Evolutionary conservation across 2,113 vertebrate species (phyloP), one percentile per base, ranked within the genome.

Genomic region (Mormyrus lacerda): DNA sequence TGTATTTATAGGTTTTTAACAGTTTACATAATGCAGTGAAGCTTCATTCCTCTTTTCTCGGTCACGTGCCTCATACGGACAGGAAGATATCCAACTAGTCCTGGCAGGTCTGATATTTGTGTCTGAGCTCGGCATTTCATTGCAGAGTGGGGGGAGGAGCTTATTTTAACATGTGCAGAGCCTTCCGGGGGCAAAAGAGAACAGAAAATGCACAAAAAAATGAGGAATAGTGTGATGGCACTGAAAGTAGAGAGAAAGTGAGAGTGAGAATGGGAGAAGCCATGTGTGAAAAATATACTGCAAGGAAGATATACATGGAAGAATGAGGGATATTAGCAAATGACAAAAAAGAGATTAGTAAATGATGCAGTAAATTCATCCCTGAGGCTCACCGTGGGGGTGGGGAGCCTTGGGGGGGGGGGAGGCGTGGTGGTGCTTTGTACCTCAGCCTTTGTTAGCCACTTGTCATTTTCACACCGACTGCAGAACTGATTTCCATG

Each of bases 281-380:
- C n/a, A 11, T 31, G 35, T 79, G 73, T 79, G 73, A 42, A 79
- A 42, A 39, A 79, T 42, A 42, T 42, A 79, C 73, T 42, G 53
- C 42, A 50, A 73, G 21, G 47, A 31, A 35, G 35, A 42, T 48
- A 27, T 48, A 13, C 24, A 85, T 15, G n/a, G 45, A 48, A 85
- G 48, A 87, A 87, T 8, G 65, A 90, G 73, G 73, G 73, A 42
- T 42, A 42, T 79, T 79, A 79, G 73, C 73, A 79, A 79, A 79
- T 79, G 31, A 21, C 76, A 42, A 55, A 50, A 82, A 83, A 39
- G 19, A 89, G 31, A 89, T 89, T 58, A 55, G 87, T 1, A 73
- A 65, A 88, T 73, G 87, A 88, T 88, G 87, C 42, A 31, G 87
- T 45, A 27, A 88, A 47, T 65, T 88, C 61, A 73, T 88, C 58